Base-by-base conservation (phyloP, 1,140 invertebrate genomes). In the Drosophila mayri region DNA sequence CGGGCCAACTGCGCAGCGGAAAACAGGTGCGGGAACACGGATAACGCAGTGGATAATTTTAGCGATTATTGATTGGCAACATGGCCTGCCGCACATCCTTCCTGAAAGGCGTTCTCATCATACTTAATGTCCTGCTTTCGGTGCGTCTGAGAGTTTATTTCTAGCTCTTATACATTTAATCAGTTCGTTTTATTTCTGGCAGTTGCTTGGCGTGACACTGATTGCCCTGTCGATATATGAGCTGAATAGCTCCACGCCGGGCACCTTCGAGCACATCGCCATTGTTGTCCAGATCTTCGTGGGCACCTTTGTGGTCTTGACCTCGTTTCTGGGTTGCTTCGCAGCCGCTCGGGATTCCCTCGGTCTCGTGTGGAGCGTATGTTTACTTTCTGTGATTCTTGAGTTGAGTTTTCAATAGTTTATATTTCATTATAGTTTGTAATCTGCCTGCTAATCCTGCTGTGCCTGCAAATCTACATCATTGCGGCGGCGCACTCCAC, bases 231-330 rank as follows among this genome's bases (percentile, higher is more conserved):
- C 91, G 8, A 76, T 92, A 11, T 92, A 64, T 30, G 91, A 92
- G 77, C 49, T 92, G 20, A 92, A 92, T 30, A 81, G 70, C 67
- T 88, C 87, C 22, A 76, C 81, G 49, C 84, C 91, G 20, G 87
- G 91, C 67, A 92, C 81, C 44, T 91, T 92, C 32, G 87, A 91
- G 59, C 91, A 92, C 62, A 82, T 92, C 35, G 91, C 91, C 18
- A 79, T 92, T 37, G 84, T 92, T 47, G 81, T 91, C 41, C 91
- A 92, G 64, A 92, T 92, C 60, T 92, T 92, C 70, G 88, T 92
- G 62, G 91, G 91, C 12, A 91, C 91, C 16, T 92, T 92, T 50
- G 87, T 92, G 50, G 81, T 92, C 25, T 61, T 92, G 28, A 92
- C 86, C 54, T 92, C 91, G 46, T 91, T 92, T 47, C 43, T 92